Base-by-base conservation (phyloP, 2,888 invertebrate species). In the Lepetodrilus schrolli region DNA sequence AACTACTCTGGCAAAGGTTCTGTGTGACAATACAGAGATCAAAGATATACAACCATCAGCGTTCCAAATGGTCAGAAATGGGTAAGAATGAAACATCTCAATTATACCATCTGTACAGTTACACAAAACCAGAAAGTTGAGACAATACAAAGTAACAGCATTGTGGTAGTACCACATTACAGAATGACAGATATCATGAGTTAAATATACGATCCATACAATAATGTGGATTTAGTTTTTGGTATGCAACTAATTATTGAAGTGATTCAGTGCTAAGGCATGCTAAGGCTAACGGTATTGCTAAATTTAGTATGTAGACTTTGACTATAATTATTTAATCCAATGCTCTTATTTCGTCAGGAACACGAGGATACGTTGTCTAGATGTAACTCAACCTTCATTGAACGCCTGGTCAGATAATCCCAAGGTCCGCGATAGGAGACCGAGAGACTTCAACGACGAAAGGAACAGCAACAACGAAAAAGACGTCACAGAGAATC, bases 21-120 rank as follows among this genome's bases (percentile, higher is more conserved):
- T 77, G 21, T 80, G 80, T 51, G 72, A 71, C 20, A 80, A 78
- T 66, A 71, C 69, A 8, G 51, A 74, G 23, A 72, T 58, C 34
- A 4, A 8, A 8, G 20, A 26, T 13, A 73, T 74, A 13, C 77
- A 79, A 30, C 58, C 23, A 0, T 21, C 70, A 30, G 74, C 74
- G 0, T 77, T 79, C 66, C 8, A 48, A n/a, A 17, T 43, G 21
- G 47, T 47, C 4, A 30, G 58, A 17, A 10, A 30, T 34, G 4
- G n/a, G 58, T 58, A 30, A 30, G 30, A 3, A 17, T 3, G n/a
- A n/a, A n/a, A n/a, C n/a, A n/a, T n/a, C n/a, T n/a, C n/a, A n/a
- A n/a, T n/a, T n/a, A n/a, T n/a, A n/a, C n/a, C n/a, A n/a, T n/a
- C n/a, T n/a, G n/a, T n/a, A n/a, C n/a, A n/a, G n/a, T n/a, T n/a